These are phyloP conservation scores for Camponotus fellah DNA, from an alignment of 2,888 invertebrate genomes.

Conservation along the genomic window DNA sequence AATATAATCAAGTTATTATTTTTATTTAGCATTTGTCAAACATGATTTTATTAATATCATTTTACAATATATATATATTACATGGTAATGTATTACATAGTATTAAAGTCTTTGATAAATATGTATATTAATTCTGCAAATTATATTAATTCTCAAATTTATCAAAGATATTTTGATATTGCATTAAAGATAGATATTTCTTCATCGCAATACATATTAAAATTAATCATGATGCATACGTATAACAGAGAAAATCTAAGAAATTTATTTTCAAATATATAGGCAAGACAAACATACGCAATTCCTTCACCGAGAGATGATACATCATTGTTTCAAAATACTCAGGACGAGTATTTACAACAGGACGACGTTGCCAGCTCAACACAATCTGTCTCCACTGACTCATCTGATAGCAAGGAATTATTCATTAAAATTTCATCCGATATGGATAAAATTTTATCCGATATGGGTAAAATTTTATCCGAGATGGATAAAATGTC, in stretches of 20 bases:
- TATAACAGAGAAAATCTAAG: background rate
- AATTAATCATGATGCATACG: background rate
- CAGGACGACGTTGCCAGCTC: no score
- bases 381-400: no score
- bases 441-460: no score
- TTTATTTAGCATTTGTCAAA: conserved; percentile 4
- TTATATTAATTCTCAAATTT: background rate
- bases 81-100: background rate
- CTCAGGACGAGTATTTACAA: no score
- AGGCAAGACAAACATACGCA: conserved; percentile 90
- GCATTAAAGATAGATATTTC: background rate
- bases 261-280: background rate
- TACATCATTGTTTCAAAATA: conserved; percentile 81
- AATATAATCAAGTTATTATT: background rate
- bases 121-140: background rate
- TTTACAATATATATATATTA: no score
- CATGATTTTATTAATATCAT: background rate
- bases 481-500: no score
- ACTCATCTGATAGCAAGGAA: no score
- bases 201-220: background rate
- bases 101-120: background rate
- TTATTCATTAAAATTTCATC: no score
- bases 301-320: conserved; percentile 90
- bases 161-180: background rate
- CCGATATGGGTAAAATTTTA: no score